phyloP scores from a whole-genome alignment of 1,140 invertebrate species.

The Hermetia illucens region DNA sequence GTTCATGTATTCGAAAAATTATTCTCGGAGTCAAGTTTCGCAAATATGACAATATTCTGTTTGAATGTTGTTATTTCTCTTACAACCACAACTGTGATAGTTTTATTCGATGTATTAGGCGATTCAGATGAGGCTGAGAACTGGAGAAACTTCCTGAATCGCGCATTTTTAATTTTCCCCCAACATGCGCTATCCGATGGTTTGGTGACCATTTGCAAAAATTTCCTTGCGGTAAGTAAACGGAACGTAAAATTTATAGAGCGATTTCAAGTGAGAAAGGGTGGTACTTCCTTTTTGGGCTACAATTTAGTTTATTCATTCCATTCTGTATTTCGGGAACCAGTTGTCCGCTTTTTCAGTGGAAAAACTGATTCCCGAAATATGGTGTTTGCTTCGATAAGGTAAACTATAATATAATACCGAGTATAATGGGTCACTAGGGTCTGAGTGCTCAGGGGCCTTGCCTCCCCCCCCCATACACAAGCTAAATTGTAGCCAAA shows the following conservation, averaged over 20 bases:
- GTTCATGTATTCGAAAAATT: slow-evolving; percentile 43
- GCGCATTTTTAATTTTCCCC: slow-evolving; percentile 42
- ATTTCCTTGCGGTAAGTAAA: slow-evolving; percentile 41
- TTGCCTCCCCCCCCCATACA: too few species aligned
- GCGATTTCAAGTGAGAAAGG: not conserved
- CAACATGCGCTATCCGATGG: slow-evolving; percentile 48
- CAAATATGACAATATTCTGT: slow-evolving; percentile 51
- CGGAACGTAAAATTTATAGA: slow-evolving; percentile 14
- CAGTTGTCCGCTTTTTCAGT: too few species aligned
- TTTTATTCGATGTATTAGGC: slow-evolving; percentile 47
- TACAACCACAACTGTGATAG: slow-evolving; percentile 38
- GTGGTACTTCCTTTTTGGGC: not conserved
- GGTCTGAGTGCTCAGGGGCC: too few species aligned
- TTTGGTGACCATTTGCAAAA: slow-evolving; percentile 45
- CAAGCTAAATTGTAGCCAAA: too few species aligned
- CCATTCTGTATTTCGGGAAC: too few species aligned
- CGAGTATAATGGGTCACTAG: too few species aligned
- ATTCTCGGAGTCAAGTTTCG: slow-evolving; percentile 44
- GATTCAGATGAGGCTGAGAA: slow-evolving; percentile 37
- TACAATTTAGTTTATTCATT: slow-evolving; percentile 11
- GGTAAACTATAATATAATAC: too few species aligned
- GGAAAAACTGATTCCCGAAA: too few species aligned
- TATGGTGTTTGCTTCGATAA: too few species aligned
- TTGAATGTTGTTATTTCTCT: slow-evolving; percentile 45
- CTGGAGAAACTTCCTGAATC: slow-evolving; percentile 41